Evolutionary conservation across 2,888 invertebrate genomes (phyloP).

Genomic region (Lucinisca nassula): DNA sequence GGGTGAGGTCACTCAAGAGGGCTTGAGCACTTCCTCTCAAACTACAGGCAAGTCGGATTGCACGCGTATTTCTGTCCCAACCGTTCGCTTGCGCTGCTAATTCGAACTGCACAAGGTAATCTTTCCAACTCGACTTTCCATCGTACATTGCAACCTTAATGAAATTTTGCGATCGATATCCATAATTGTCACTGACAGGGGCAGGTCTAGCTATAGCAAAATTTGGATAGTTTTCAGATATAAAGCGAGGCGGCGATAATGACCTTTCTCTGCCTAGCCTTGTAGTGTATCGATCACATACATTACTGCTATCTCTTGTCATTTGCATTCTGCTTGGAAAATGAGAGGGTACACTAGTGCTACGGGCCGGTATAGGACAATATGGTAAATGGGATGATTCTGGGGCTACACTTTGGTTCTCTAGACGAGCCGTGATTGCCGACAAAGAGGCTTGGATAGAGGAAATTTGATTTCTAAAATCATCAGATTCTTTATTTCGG

Average conservation of each 20-base stretch:
- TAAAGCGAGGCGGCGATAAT: neutral
- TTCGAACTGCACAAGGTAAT: neutral
- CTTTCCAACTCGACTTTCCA: neutral
- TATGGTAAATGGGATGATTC: neutral
- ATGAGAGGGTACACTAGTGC: neutral
- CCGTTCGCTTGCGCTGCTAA: too few relatives aligned
- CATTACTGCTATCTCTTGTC: neutral
- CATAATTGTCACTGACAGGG: neutral
- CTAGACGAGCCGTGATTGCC: neutral
- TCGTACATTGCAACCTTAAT: neutral
- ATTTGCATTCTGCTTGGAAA: neutral
- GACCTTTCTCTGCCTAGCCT: neutral
- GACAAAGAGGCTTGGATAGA: neutral
- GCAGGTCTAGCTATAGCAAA: neutral
- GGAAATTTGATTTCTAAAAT: neutral
- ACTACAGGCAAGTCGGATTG: neutral
- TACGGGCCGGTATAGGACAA: neutral
- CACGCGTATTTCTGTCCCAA: neutral
- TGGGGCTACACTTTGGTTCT: neutral
- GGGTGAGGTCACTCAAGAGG: neutral
- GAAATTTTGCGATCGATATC: neutral
- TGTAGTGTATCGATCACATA: neutral
- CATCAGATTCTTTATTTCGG: too few relatives aligned
- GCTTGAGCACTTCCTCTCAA: neutral
- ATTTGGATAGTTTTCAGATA: neutral